Percentiles rank a stretch among this genome's conserved stretches.
Conservation (phyloP, 2,797 vertebrate species). For the Brachymystax lenok region DNA sequence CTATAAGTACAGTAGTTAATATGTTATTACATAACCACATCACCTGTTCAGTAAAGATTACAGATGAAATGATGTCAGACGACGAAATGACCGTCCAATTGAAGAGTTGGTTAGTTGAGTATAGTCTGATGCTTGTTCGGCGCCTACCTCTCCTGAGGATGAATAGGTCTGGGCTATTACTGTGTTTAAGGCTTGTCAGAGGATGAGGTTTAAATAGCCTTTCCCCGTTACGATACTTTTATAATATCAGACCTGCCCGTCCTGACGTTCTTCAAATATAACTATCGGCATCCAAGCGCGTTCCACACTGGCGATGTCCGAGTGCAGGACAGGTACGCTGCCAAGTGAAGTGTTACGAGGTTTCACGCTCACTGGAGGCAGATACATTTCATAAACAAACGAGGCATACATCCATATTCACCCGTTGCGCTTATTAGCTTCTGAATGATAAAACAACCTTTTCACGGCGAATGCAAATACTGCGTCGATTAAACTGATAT, state of each 20-base stretch:
- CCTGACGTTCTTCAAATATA: constrained; percentile 31
- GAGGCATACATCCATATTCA: not conserved
- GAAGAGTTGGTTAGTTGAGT: not conserved
- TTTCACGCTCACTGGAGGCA: constrained; percentile 1
- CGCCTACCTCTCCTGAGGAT: constrained; percentile 20
- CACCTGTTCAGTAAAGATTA: constrained; percentile 49
- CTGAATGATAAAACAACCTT: not conserved
- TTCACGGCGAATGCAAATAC: not conserved
- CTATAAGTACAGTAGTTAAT: not conserved
- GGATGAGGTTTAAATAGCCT: constrained; percentile 1
- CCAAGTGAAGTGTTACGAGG: not conserved
- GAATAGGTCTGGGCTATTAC: constrained; percentile 9
- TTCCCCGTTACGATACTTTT: constrained; percentile 1
- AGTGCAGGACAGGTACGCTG: constrained; percentile 42
- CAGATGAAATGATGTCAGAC: constrained; percentile 6
- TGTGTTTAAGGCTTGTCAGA: not conserved
- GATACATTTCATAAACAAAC: constrained; percentile 46
- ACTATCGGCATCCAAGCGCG: constrained; percentile 60
- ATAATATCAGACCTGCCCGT: constrained; percentile 42
- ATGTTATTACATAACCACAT: not conserved
- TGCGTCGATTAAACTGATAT: not conserved
- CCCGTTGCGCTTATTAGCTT: not conserved
- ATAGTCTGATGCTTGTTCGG: not conserved
- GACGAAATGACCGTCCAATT: not conserved
- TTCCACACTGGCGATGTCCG: constrained; percentile 13